Conservation (phyloP, 2,113 vertebrate species). For the Neolamprologus toae region DNA sequence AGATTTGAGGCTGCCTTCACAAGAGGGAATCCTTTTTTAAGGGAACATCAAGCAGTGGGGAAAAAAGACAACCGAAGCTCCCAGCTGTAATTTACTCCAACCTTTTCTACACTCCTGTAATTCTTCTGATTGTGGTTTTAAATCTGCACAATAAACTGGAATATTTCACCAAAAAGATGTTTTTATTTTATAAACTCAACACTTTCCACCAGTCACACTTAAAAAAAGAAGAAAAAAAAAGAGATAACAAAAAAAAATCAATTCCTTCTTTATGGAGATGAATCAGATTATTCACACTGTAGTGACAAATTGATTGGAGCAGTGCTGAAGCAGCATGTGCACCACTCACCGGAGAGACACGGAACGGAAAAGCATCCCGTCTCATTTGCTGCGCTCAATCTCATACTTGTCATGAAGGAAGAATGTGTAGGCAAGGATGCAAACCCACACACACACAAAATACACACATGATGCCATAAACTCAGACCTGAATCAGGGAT, state of each 20-base stretch:
- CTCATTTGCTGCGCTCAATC: constrained; percentile 37
- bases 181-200: neutral
- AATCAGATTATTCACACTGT: constrained; percentile 22
- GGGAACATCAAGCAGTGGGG: neutral
- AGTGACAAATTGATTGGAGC: constrained; percentile 48
- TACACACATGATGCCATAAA: neutral
- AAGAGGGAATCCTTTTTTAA: neutral
- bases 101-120: neutral
- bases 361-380: constrained; percentile 16
- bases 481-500: neutral
- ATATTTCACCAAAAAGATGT: neutral
- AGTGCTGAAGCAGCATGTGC: constrained; percentile 49
- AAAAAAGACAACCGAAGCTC: neutral
- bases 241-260: neutral
- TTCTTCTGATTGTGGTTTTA: neutral
- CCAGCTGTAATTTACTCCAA: neutral
- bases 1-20: neutral
- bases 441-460: neutral
- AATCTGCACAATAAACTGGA: neutral
- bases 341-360: neutral
- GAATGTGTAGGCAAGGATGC: neutral
- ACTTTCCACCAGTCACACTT: neutral
- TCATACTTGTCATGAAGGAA: constrained; percentile 15
- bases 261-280: constrained; percentile 7
- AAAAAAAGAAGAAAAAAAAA: neutral